Base-by-base conservation (phyloP, 2,113 vertebrate genomes). In the Seriola rivoliana region DNA sequence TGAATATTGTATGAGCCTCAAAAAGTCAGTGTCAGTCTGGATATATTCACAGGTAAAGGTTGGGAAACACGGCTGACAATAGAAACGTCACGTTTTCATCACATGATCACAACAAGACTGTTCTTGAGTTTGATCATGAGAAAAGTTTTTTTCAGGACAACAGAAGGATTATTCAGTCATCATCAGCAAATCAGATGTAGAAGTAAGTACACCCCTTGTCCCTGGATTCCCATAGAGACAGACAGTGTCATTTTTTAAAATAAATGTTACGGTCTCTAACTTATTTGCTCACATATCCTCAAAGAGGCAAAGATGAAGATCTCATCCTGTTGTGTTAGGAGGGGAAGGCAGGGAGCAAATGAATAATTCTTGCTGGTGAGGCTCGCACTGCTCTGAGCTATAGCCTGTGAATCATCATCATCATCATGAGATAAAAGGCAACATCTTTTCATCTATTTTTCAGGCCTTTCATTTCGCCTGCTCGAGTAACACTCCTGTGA, bases 391-490 rank as follows among this genome's bases (percentile, higher is more conserved):
- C 87, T 89, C 83, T 75, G 72, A 89, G 87, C 80, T 78, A 74
- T 64, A 81, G 59, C 65, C 88, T 78, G 70, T 84, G 82, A 90
- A 85, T 92, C 73, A 86, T 81, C 75, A 1, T 77, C 76, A 4
- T 75, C 81, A 87, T 86, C 80, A 84, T 66, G 72, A 91, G 80
- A 89, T 85, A 86, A 91, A 87, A 91, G 42, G 60, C 76, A 81
- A 79, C 85, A 82, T 85, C 59, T 84, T 86, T 89, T 89, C 87
- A 82, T 85, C 78, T 87, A 34, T 75, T 85, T 86, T 74, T 80
- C 64, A 58, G 63, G 58, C 42, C 63, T 82, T 87, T 88, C 81
- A 81, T 82, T 76, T 76, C 2, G 46, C 54, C 79, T 71, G 72
- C 71, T 62, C 6, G 23, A 70, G 64, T 59, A 64, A 64, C 78